These are phyloP conservation scores for Poeciliopsis retropinna DNA, from an alignment of 2,113 vertebrate species.

Conservation along the genomic window DNA sequence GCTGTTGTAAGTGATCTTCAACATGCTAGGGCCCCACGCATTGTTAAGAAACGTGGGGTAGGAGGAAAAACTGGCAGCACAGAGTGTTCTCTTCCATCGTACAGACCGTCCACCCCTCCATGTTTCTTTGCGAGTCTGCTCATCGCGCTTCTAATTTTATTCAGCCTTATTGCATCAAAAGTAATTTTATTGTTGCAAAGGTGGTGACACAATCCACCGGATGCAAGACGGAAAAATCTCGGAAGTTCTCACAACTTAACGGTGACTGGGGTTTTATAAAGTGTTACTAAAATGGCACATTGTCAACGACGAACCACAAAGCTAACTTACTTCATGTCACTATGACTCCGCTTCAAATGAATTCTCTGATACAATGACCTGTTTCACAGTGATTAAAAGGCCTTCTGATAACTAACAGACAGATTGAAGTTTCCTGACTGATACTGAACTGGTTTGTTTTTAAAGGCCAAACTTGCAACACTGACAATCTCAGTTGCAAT, in stretches of 20 bases:
- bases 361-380: background rate
- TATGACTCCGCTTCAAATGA: background rate
- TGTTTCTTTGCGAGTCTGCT: background rate
- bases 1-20: slow-evolving; percentile 46
- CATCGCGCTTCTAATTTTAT: background rate
- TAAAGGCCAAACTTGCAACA: background rate
- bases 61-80: slow-evolving; percentile 37
- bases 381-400: slow-evolving; percentile 1
- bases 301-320: background rate
- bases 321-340: background rate
- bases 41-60: slow-evolving; percentile 13
- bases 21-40: slow-evolving; percentile 2
- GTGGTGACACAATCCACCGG: background rate
- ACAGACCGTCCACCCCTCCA: slow-evolving; percentile 23
- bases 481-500: background rate
- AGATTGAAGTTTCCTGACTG: background rate
- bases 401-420: background rate
- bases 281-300: background rate
- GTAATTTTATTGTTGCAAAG: background rate
- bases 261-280: too few species aligned
- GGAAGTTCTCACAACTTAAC: background rate
- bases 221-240: background rate
- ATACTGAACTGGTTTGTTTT: background rate
- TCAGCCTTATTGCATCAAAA: background rate
- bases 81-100: slow-evolving; percentile 43